Conservation (phyloP, 2,888 invertebrate genomes). For the Spodoptera littoralis region DNA sequence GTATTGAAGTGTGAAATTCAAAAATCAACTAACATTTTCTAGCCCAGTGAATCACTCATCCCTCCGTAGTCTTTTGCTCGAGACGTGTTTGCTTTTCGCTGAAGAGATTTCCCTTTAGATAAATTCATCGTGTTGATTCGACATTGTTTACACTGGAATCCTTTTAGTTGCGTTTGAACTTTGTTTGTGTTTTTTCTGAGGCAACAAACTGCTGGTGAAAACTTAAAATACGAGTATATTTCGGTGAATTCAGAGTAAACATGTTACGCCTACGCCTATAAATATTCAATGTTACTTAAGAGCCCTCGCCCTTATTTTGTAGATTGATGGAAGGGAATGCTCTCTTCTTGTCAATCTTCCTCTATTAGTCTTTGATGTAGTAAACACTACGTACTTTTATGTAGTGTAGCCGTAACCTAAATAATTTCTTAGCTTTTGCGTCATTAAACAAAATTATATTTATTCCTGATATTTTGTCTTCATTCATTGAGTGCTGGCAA, state of each 20-base stretch:
- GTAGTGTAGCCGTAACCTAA: too few relatives aligned
- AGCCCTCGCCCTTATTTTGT: too few relatives aligned
- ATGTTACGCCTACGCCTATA: not conserved
- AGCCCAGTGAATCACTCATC: constrained; percentile 82
- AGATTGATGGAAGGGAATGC: too few relatives aligned
- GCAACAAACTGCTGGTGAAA: constrained; percentile 39
- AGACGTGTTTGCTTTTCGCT: constrained; percentile 81
- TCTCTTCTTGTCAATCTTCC: too few relatives aligned
- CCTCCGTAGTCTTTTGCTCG: constrained; percentile 78
- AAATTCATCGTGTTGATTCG: constrained; percentile 83
- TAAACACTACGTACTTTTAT: too few relatives aligned
- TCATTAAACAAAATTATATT: too few relatives aligned
- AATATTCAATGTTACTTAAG: constrained; percentile 10
- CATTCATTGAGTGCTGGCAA: too few relatives aligned
- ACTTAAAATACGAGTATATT: constrained; percentile 30
- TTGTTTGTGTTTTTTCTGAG: constrained; percentile 64
- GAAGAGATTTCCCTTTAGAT: constrained; percentile 82
- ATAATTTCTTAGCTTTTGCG: too few relatives aligned
- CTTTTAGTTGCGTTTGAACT: constrained; percentile 75
- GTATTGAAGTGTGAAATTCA: constrained; percentile 85
- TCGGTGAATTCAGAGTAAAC: not conserved
- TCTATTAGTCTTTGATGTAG: too few relatives aligned
- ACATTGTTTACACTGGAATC: constrained; percentile 82
- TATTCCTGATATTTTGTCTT: too few relatives aligned
- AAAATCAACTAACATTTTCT: constrained; percentile 88